A percentile compares a stretch with the other conserved stretches of the same genome.
Conservation (phyloP, 2,888 invertebrate species). For the Drosophila dives region DNA sequence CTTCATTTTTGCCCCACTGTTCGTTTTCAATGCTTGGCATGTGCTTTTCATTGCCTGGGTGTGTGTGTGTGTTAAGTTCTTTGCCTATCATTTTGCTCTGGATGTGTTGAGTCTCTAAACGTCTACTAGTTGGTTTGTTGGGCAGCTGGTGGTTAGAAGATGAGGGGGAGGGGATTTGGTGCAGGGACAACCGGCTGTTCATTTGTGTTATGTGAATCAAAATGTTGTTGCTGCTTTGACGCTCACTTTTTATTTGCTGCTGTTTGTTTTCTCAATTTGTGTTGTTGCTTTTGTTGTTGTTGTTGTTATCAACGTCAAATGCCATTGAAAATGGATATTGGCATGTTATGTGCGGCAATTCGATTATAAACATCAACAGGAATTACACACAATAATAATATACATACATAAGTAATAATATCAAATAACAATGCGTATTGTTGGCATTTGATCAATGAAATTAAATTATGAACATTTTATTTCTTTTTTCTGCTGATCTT, state of each 20-base stretch:
- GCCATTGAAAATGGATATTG: constrained; percentile 69
- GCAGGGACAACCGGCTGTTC: constrained; percentile 47
- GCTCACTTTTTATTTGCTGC: constrained; percentile 38
- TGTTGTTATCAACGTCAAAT: constrained; percentile 48
- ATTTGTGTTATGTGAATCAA: constrained; percentile 63
- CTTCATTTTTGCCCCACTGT: neutral
- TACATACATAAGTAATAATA: constrained; percentile 37
- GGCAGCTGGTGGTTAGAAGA: neutral
- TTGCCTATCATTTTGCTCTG: constrained; percentile 66
- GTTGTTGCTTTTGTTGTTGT: constrained; percentile 15
- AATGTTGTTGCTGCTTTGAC: constrained; percentile 29
- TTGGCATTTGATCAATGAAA: constrained; percentile 54
- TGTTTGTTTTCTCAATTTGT: constrained; percentile 15
- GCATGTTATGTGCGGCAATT: constrained; percentile 65
- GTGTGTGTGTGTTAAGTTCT: constrained; percentile 17
- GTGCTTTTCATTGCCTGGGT: constrained; percentile 6
- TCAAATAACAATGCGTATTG: constrained; percentile 40
- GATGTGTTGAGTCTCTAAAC: constrained; percentile 36
- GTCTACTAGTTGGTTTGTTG: neutral
- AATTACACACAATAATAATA: constrained; percentile 16
- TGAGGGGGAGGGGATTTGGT: neutral
- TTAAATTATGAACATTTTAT: constrained; percentile 45
- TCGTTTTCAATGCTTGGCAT: constrained; percentile 5
- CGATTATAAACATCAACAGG: constrained; percentile 45
- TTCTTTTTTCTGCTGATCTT: neutral